Evolutionary conservation across 2,113 vertebrate genomes (phyloP).

Genomic region (Chlamydotis undulata): DNA sequence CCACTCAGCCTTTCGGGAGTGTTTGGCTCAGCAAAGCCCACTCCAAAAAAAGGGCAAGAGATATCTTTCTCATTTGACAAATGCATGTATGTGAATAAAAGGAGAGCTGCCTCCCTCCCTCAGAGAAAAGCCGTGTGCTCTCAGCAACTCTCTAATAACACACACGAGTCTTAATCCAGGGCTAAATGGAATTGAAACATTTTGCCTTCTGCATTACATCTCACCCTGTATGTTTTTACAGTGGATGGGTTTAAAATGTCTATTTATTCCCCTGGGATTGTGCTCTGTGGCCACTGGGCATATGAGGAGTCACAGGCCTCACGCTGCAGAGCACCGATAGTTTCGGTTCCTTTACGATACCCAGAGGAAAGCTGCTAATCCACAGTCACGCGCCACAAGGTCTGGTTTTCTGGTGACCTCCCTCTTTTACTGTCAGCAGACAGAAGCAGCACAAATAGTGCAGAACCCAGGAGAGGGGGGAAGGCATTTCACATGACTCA

Average conservation of each 20-base stretch:
- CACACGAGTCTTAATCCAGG: background rate
- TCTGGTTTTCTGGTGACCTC: background rate
- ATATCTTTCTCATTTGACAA: background rate
- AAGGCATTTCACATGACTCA: background rate
- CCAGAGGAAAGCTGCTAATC: background rate
- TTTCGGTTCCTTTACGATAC: background rate
- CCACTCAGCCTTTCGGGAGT: background rate
- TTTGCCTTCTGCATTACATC: background rate
- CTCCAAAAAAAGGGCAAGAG: background rate
- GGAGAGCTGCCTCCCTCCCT: background rate
- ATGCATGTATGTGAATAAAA: background rate
- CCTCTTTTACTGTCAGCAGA: background rate
- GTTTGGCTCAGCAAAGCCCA: background rate
- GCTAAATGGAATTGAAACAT: background rate
- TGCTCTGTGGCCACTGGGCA: background rate
- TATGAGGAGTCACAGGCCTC: background rate
- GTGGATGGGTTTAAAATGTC: background rate
- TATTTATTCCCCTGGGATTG: background rate
- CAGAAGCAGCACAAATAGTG: background rate
- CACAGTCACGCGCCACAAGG: background rate
- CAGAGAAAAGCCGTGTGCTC: background rate
- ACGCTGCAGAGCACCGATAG: accelerated
- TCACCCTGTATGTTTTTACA: background rate
- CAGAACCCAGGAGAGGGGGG: background rate
- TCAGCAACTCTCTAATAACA: background rate